These are phyloP conservation scores for Hippoglossus hippoglossus DNA, from an alignment of 2,797 vertebrate genomes.

Conservation along the genomic window DNA sequence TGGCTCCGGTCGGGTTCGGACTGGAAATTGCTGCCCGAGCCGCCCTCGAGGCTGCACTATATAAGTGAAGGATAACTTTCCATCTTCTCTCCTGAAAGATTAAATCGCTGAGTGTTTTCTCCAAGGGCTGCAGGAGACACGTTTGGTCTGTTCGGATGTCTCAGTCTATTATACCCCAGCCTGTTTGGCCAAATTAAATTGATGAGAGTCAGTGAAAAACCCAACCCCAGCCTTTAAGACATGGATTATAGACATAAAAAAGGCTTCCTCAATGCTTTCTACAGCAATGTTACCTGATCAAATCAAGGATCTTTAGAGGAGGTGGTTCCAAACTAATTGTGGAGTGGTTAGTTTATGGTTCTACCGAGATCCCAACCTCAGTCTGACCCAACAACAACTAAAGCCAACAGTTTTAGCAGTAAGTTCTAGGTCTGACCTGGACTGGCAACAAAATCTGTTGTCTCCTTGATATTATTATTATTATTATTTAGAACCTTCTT, in stretches of 20 bases:
- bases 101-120: neutral
- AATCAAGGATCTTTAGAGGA: conserved; percentile 3
- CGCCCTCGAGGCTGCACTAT: too few species aligned
- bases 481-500: neutral
- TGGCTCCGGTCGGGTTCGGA: too few species aligned
- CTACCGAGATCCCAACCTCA: too few species aligned
- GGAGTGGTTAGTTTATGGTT: neutral
- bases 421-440: conserved; percentile 2
- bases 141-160: conserved; percentile 26
- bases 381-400: too few species aligned
- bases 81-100: too few species aligned
- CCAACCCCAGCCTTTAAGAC: conserved; percentile 17
- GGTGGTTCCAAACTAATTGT: neutral
- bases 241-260: conserved; percentile 24
- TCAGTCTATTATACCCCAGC: neutral
- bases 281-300: neutral
- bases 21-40: too few species aligned
- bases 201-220: conserved; percentile 3
- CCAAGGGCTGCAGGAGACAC: neutral
- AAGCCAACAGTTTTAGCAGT: neutral
- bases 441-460: neutral
- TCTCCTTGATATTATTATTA: neutral
- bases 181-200: too few species aligned
- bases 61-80: too few species aligned
- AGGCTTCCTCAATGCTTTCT: neutral